These are phyloP conservation scores for Cephalophus harveyi DNA, from an alignment of 2,113 vertebrate genomes.

Conservation along the genomic window DNA sequence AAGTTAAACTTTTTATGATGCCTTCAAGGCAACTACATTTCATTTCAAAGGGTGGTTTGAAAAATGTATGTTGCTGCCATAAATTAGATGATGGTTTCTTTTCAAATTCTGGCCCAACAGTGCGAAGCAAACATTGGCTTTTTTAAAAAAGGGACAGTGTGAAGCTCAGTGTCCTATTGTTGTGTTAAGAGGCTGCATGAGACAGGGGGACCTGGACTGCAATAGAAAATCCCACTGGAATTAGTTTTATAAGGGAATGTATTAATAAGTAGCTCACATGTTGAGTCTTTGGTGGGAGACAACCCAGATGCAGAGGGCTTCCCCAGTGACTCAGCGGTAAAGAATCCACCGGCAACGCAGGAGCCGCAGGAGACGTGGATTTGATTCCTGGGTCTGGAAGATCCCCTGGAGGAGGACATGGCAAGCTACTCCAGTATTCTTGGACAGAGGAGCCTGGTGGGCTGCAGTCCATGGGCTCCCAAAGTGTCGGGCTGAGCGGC, in stretches of 20 bases:
- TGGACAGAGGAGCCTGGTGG: background rate
- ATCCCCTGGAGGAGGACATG: background rate
- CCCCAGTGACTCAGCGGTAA: background rate
- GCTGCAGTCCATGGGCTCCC: background rate
- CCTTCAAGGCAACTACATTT: background rate
- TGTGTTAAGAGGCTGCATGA: background rate
- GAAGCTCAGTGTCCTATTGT: background rate
- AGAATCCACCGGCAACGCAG: background rate
- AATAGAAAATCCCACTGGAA: background rate
- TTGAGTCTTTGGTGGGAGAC: background rate
- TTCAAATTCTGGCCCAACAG: background rate
- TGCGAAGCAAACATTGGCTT: background rate
- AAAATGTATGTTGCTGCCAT: background rate
- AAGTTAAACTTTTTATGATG: background rate
- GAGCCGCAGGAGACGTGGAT: background rate
- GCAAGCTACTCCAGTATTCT: background rate
- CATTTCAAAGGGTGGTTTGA: conserved; percentile 27
- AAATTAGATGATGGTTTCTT: background rate
- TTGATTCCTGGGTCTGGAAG: background rate
- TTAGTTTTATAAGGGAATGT: background rate
- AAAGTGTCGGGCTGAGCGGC: background rate
- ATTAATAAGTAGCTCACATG: background rate
- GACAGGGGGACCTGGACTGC: background rate
- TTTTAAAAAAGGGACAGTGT: background rate
- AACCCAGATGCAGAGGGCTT: background rate